A percentile compares a stretch with the other conserved stretches of the same genome.
These are phyloP conservation scores for Ecliptopera silaceata DNA, from an alignment of 2,888 invertebrate species.

Conservation along the genomic window DNA sequence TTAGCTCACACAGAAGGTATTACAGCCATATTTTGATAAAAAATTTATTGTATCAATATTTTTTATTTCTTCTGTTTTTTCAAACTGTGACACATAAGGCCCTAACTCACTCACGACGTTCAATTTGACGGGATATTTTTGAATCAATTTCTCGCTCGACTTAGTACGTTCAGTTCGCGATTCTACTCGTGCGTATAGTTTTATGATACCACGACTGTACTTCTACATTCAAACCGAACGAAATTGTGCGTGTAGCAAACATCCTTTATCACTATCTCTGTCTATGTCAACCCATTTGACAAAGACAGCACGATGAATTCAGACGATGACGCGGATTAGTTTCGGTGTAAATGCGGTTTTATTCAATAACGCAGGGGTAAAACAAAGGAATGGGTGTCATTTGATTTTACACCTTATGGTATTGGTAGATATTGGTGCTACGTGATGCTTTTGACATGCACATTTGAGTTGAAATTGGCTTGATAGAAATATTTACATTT, in stretches of 20 bases:
- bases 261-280: background rate
- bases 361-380: slow-evolving; percentile 31
- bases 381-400: slow-evolving; percentile 26
- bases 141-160: slow-evolving; percentile 62
- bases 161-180: slow-evolving; percentile 49
- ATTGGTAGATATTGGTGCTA: slow-evolving; percentile 12
- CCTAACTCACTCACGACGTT: slow-evolving; percentile 51
- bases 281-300: slow-evolving; percentile 1
- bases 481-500: too few species aligned
- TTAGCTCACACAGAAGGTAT: too few species aligned
- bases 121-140: slow-evolving; percentile 64
- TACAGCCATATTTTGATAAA: too few species aligned
- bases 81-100: slow-evolving; percentile 22
- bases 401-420: slow-evolving; percentile 25
- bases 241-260: slow-evolving; percentile 7
- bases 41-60: too few species aligned
- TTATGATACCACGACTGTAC: slow-evolving; percentile 49
- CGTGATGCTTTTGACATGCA: slow-evolving; percentile 11
- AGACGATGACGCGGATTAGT: background rate
- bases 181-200: slow-evolving; percentile 56
- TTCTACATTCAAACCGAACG: slow-evolving; percentile 15
- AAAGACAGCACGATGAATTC: slow-evolving; percentile 18
- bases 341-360: slow-evolving; percentile 16
- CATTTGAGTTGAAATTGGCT: slow-evolving; percentile 15
- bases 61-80: background rate